Percentiles rank a stretch among this genome's conserved stretches.
Conservation (phyloP, 2,113 vertebrate genomes). For the Atlantisia rogersi region DNA sequence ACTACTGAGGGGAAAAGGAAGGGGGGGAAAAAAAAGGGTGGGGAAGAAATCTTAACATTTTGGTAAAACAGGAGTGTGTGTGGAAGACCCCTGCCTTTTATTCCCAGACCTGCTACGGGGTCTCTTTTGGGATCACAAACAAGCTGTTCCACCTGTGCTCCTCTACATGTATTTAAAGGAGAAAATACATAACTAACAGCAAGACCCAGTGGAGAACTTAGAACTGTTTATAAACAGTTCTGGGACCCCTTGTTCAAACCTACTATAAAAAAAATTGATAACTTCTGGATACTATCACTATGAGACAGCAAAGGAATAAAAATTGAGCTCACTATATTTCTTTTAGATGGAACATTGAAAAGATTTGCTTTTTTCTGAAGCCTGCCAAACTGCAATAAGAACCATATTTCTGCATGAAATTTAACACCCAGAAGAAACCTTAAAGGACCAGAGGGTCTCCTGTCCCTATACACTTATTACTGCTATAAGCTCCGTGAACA, state of each 20-base stretch:
- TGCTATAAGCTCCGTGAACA: background rate
- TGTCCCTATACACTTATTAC: constrained; percentile 10
- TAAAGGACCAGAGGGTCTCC: constrained; percentile 45
- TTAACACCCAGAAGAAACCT: constrained; percentile 51
- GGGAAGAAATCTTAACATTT: background rate
- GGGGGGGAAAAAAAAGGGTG: too few species aligned
- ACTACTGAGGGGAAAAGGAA: too few species aligned
- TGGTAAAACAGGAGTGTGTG: background rate
- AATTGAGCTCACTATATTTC: background rate
- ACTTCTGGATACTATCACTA: background rate
- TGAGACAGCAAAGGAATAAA: background rate
- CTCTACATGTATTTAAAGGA: background rate
- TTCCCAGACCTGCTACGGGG: background rate
- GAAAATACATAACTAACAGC: background rate
- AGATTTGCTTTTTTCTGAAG: background rate
- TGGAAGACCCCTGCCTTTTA: background rate
- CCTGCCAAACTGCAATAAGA: constrained; percentile 57
- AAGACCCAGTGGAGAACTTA: background rate
- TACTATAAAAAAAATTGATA: background rate
- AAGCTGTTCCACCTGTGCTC: background rate
- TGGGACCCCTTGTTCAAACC: background rate
- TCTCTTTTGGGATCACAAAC: background rate
- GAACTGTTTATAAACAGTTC: background rate
- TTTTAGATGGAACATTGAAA: background rate
- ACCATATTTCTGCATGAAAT: constrained; percentile 58